Base-by-base conservation (phyloP, 2,888 invertebrate species). In the Microdon myrmicae region DNA sequence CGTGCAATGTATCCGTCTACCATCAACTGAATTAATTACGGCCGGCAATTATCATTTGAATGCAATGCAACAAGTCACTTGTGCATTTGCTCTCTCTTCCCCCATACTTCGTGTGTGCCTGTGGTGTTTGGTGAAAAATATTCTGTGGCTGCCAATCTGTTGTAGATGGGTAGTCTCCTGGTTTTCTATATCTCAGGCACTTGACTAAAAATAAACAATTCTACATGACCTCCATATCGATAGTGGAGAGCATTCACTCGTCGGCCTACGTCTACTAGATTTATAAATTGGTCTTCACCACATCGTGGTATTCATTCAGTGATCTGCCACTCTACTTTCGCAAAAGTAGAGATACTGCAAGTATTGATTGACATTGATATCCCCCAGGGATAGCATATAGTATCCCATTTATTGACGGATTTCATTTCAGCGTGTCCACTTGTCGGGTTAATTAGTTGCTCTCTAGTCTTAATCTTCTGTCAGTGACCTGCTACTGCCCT, bases 361-460 rank as follows among this genome's bases (percentile, higher is more conserved):
- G 6, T 37, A 61, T 28, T 51, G 61, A 64, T 47, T 64, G 61
- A 51, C 61, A 64, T 51, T 64, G 61, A 64, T 64, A 56, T 56
- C 49, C 56, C 56, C 22, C 56, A 56, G 49, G 61, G 61, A 26
- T 64, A 41, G 39, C 51, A 41, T 49, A 64, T 56, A 45, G 49
- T 51, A 43, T 56, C 61, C 56, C 39, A 55, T 45, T 45, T 56
- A 35, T 31, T 28, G 8, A 20, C 10, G 43, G 37, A 29, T 43
- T 47, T 47, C 9, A 44, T 35, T 39, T 35, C 13, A 26, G 19
- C 19, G 41, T 3, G 19, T 20, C 20, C 39, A 55, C 55, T 60
- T 61, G 54, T 54, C 13, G 19, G 44, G n/a, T 17, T 61, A 56
- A 61, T 61, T 56, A 56, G 45, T 61, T 29, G 14, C 35, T 22